Evolutionary conservation across 2,113 vertebrate species (phyloP), one percentile per base, ranked within the genome.

Genomic region (Lepisosteus oculatus): DNA sequence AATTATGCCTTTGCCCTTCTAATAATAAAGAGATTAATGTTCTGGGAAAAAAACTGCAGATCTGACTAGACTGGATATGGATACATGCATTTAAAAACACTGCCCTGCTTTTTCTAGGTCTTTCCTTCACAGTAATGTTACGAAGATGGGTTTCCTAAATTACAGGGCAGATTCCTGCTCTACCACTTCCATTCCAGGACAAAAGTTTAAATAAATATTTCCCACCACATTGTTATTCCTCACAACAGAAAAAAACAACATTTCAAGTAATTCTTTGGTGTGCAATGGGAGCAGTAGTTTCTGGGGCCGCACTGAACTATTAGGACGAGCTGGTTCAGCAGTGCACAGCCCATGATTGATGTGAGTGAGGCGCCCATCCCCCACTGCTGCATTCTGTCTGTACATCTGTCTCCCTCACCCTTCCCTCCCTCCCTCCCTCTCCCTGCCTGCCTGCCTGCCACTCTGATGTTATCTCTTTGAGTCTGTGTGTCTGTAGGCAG

Each of bases 401-500:
- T 92, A 89, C 89, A 90, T 93, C 90, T 93, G 90, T 90, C 89
- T 90, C 78, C 55, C 87, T 85, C 81, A 78, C 75, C 74, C 45
- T 3, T 51, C 11, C 61, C 74, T 68, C 57, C 51, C 67, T 71
- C 73, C 47, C 71, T 62, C 70, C 44, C 70, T 42, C 77, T 59
- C 65, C 64, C 75, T 29, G 55, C 67, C 78, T 79, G 80, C 74
- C 81, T 86, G 85, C 86, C 83, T 91, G 87, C 87, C 90, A 89
- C 87, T 88, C 88, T 85, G 88, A 92, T 90, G 90, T 88, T 93
- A 92, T 92, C 92, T 92, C 85, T 61, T 17, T 42, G 84, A 84
- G 90, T 92, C 89, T 92, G 90, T 90, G 86, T 90, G 90, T 92
- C 89, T 92, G 90, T 91, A 91, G 87, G 90, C 90, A 92, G 88